These are phyloP conservation scores for Uropetala carovei DNA, from an alignment of 2,888 invertebrate genomes.

Conservation along the genomic window DNA sequence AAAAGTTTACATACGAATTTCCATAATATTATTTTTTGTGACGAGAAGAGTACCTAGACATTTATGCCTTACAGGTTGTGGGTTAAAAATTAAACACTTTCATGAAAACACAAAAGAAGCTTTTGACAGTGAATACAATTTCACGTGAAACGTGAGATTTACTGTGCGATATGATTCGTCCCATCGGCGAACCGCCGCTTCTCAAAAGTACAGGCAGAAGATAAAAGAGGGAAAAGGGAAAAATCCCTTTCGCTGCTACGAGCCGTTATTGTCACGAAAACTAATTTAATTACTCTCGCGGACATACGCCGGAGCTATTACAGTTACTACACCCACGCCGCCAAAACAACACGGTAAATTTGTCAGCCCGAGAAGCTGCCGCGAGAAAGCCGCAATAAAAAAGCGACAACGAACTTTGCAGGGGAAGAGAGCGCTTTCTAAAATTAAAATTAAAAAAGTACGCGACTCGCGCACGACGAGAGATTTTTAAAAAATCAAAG, in stretches of 20 bases:
- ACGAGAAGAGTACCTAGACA: too few species aligned
- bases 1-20: too few species aligned
- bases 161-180: too few species aligned
- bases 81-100: too few species aligned
- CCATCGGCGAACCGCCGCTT: too few species aligned
- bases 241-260: background rate
- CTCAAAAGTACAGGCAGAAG: too few species aligned
- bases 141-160: too few species aligned
- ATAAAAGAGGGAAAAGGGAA: background rate
- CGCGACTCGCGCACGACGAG: background rate
- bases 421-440: background rate
- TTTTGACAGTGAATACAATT: too few species aligned
- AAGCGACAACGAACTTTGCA: background rate
- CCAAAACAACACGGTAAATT: background rate
- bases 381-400: constrained; percentile 2
- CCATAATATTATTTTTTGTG: too few species aligned
- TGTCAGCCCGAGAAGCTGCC: background rate
- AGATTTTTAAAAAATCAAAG: background rate
- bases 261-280: background rate
- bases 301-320: too few species aligned
- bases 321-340: background rate
- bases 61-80: too few species aligned
- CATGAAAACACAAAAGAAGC: too few species aligned
- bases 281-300: background rate
- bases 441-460: background rate